These are phyloP conservation scores for Hyperopisus bebe DNA, from an alignment of 2,113 vertebrate species.

Conservation along the genomic window DNA sequence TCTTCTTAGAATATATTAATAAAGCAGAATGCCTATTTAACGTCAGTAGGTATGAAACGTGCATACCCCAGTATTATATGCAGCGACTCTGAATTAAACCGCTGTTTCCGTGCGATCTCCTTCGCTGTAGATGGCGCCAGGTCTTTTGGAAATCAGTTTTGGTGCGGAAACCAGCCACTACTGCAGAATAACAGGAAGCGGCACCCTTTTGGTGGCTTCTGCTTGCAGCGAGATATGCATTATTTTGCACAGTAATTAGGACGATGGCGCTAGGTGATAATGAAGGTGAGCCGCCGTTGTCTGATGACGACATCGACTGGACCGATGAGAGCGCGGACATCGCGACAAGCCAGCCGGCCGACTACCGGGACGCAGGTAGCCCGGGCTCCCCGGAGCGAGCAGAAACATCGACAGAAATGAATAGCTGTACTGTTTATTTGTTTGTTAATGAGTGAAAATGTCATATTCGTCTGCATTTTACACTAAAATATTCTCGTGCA, in stretches of 20 bases:
- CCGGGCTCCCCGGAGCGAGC: not conserved
- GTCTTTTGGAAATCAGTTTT: not conserved
- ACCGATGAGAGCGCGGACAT: not conserved
- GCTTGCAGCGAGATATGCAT: not conserved
- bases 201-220: not conserved
- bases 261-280: not conserved
- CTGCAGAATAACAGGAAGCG: not conserved
- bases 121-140: conserved; percentile 2
- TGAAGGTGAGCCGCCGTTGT: not conserved
- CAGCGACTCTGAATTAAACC: too few relatives aligned
- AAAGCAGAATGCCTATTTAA: not conserved
- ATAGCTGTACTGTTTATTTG: not conserved
- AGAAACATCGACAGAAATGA: not conserved
- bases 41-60: not conserved
- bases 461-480: not conserved
- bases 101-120: not conserved
- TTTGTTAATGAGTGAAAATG: not conserved
- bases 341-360: not conserved
- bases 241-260: not conserved
- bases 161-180: not conserved
- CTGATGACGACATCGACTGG: conserved; percentile 7
- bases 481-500: not conserved
- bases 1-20: not conserved
- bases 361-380: not conserved
- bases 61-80: not conserved